A percentile compares a stretch with the other conserved stretches of the same genome.
Evolutionary conservation across 2,888 invertebrate species (phyloP).

Genomic region (Phengaris alcon): DNA sequence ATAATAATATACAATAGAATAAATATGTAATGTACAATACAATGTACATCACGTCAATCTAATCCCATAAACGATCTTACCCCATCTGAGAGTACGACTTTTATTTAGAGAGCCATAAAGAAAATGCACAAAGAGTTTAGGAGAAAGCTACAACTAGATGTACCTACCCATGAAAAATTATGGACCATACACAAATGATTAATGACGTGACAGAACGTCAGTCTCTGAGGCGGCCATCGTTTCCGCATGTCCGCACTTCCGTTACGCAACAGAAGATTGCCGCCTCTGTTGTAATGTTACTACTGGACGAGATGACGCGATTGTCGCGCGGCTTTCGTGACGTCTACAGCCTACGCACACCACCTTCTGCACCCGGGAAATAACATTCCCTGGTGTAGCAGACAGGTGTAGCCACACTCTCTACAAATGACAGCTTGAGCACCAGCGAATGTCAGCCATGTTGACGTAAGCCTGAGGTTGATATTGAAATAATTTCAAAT

Average conservation of each 20-base stretch:
- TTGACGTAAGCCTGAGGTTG: no score
- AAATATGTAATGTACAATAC: no score
- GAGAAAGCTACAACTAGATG: constrained; percentile 21
- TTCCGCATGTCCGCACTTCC: constrained; percentile 51
- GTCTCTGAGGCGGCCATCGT: constrained; percentile 34
- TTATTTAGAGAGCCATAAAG: neutral
- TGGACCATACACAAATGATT: constrained; percentile 19
- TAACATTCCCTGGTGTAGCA: no score
- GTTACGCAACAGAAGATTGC: constrained; percentile 45
- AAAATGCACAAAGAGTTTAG: constrained; percentile 1
- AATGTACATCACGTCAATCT: no score
- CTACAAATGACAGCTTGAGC: no score
- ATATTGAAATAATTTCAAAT: no score
- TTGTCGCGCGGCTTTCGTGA: neutral
- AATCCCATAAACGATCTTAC: no score
- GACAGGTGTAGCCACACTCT: no score
- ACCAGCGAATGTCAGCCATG: no score
- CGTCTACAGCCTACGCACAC: no score
- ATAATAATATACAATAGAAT: no score
- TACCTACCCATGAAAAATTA: constrained; percentile 7
- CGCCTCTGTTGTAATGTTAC: constrained; percentile 1
- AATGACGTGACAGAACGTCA: constrained; percentile 14
- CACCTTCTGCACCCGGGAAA: no score
- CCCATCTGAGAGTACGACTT: neutral
- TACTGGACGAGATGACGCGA: neutral